Conservation (phyloP, 2,888 invertebrate genomes). For the Tenthredo notha region DNA sequence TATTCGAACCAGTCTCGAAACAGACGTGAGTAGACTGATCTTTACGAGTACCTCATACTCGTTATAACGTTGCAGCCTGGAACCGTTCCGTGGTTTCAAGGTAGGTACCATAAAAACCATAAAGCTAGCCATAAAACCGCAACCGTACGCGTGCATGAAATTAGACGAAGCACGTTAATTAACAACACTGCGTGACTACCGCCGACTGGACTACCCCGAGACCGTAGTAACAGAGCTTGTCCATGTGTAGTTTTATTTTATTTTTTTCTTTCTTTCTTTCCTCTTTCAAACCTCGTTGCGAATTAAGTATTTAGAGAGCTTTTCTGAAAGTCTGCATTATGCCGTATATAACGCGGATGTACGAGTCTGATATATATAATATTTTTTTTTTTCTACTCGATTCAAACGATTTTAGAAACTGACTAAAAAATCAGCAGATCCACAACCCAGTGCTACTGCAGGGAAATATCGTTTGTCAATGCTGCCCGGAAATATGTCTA, state of each 20-base stretch:
- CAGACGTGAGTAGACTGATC: slow-evolving; percentile 24
- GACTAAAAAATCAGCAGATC: neutral
- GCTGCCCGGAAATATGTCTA: slow-evolving; percentile 16
- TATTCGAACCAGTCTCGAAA: slow-evolving; percentile 20
- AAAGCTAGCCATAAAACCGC: slow-evolving; percentile 23
- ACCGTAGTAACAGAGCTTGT: neutral
- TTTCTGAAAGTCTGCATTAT: neutral
- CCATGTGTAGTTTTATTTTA: neutral
- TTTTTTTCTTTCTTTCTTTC: neutral
- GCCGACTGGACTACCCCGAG: neutral
- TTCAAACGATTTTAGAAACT: neutral
- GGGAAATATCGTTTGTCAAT: slow-evolving; percentile 28
- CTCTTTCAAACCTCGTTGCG: neutral
- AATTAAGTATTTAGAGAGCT: neutral
- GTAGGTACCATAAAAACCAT: slow-evolving; percentile 38
- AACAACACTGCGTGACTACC: slow-evolving; percentile 29
- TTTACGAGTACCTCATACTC: slow-evolving; percentile 46
- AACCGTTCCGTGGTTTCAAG: slow-evolving; percentile 21
- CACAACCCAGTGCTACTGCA: neutral
- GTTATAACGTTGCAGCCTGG: slow-evolving; percentile 8
- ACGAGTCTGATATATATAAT: neutral
- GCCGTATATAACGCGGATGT: neutral
- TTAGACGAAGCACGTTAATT: slow-evolving; percentile 43
- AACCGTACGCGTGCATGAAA: slow-evolving; percentile 39
- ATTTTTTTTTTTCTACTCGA: neutral